phyloP scores from a whole-genome alignment of 2,113 vertebrate species.

The Motacilla alba region DNA sequence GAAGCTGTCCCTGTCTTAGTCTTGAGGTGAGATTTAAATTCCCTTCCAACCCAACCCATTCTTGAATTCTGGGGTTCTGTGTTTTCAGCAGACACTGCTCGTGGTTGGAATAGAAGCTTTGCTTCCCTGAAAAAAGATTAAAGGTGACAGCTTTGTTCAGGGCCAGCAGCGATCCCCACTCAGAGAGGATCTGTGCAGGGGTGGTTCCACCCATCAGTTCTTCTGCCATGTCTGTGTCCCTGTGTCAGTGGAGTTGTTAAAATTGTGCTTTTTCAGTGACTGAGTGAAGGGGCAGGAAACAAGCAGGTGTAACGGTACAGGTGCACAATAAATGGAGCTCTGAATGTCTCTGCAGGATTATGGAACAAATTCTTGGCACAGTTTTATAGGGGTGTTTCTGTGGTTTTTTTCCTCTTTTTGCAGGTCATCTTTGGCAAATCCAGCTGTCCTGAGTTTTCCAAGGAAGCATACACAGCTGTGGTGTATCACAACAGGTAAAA shows the following conservation, averaged over 20 bases:
- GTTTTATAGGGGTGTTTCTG: not conserved
- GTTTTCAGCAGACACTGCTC: not conserved
- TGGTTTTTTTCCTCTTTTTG: not conserved
- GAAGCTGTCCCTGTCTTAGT: not conserved
- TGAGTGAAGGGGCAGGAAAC: not conserved
- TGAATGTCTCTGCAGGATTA: not conserved
- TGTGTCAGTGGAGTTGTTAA: not conserved
- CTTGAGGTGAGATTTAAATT: not conserved
- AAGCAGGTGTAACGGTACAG: not conserved
- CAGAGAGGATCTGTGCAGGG: not conserved
- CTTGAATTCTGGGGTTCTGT: not conserved
- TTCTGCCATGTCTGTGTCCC: not conserved
- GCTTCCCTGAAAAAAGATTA: not conserved
- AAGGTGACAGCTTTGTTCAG: not conserved
- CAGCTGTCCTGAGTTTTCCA: conserved; percentile 94
- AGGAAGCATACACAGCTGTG: conserved; percentile 96
- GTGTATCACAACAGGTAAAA: conserved; percentile 97
- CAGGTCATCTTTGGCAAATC: conserved; percentile 99
- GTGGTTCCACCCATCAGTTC: not conserved
- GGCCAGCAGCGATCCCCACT: not conserved
- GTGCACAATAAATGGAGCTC: not conserved
- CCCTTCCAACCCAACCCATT: not conserved
- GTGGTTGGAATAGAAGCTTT: not conserved
- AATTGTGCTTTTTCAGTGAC: not conserved
- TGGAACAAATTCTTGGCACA: not conserved